Evolutionary conservation across 2,113 vertebrate species (phyloP), one percentile per base, ranked within the genome.

Genomic region (Brachypodius melanocephalos): DNA sequence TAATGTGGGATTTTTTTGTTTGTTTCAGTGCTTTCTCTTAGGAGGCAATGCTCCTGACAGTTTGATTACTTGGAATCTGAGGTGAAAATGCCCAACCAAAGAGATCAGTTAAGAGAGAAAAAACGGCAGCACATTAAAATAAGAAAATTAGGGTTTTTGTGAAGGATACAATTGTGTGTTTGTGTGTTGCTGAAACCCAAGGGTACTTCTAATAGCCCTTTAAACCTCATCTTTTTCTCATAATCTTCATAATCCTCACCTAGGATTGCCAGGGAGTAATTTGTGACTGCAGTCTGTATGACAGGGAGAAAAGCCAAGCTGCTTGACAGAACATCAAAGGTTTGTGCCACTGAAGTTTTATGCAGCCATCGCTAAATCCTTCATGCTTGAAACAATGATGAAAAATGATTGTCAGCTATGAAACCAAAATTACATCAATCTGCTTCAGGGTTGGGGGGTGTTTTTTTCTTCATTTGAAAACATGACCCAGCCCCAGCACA

Each of bases 341-440:
- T 52, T 95, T 72, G 24, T 87, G 46, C 85, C 72, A 46, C 67
- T 85, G 74, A 77, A 94, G 88, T 85, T 97, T 95, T 90, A 34
- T 81, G 45, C 75, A 89, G 59, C 67, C 26, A 12, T 84, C 81
- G 67, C 74, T 85, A 92, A 85, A 76, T 55, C 65, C 88, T 95
- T 92, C 54, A 58, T 85, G 69, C 84, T 96, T 93, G 80, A 96
- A 91, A 95, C 73, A 92, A 87, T 93, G 82, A 91, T 83, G 90
- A 90, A 80, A 94, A 92, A 88, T 90, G 77, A 92, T 87, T 93
- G 62, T 89, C 91, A 77, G 86, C 80, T 86, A 40, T 92, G 88
- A 93, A 95, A 92, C 51, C 21, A 94, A 93, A 93, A 96, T 94
- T 90, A 71, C 68, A 94, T 78, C 80, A 75, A 62, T 80, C 73